Conservation (phyloP, 2,888 invertebrate species). For the Hemicrepidius hirtus region DNA sequence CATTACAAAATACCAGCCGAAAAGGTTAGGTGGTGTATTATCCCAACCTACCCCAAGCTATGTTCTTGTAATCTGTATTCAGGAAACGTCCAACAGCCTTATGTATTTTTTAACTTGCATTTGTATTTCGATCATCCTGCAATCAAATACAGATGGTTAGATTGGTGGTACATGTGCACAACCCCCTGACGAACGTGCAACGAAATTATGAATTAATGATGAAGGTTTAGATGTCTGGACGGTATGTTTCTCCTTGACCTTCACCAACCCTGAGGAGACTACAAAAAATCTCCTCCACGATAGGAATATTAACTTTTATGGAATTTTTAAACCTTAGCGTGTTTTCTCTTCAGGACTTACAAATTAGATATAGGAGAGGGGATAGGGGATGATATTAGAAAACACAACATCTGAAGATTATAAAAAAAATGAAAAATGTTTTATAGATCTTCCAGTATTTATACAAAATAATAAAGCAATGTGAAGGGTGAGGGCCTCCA, state of each 20-base stretch:
- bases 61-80: slow-evolving; percentile 7
- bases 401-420: too few species aligned
- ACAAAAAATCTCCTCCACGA: too few species aligned
- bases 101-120: slow-evolving; percentile 32
- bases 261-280: too few species aligned
- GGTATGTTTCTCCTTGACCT: background rate
- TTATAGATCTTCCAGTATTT: too few species aligned
- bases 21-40: slow-evolving; percentile 54
- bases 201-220: background rate
- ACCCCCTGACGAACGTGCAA: background rate
- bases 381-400: too few species aligned
- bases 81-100: background rate
- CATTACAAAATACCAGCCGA: slow-evolving; percentile 54
- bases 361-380: too few species aligned
- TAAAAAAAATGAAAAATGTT: too few species aligned
- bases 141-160: slow-evolving; percentile 19
- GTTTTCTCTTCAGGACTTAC: too few species aligned
- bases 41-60: slow-evolving; percentile 37
- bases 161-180: background rate
- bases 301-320: too few species aligned
- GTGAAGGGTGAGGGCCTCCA: too few species aligned
- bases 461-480: too few species aligned
- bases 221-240: background rate
- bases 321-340: too few species aligned
- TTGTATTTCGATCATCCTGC: slow-evolving; percentile 23